Percentiles rank a stretch among this genome's conserved stretches.
Evolutionary conservation across 2,113 vertebrate species (phyloP).

Genomic region (Tylochromis polylepis): DNA sequence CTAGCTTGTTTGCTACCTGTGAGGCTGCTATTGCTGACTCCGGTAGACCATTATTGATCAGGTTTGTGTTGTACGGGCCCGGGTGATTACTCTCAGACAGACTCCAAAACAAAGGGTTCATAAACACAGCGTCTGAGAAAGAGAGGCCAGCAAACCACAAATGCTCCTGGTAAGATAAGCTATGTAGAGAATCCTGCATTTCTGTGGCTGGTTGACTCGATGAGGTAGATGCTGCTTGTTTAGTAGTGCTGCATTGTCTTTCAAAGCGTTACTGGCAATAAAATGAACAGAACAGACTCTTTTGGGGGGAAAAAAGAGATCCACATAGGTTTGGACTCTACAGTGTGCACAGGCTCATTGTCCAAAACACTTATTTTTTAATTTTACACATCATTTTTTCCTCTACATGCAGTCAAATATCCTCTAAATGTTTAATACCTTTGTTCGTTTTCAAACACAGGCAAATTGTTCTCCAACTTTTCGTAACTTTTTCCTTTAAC

Average conservation of each 20-base stretch:
- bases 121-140: background rate
- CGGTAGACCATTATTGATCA: constrained; percentile 43
- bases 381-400: background rate
- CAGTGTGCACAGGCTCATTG: rapidly evolving
- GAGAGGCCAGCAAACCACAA: background rate
- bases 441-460: background rate
- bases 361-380: background rate
- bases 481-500: background rate
- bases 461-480: background rate
- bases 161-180: background rate
- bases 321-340: background rate
- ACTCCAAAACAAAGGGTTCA: constrained; percentile 29
- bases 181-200: background rate
- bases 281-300: background rate
- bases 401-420: background rate
- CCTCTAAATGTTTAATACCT: background rate
- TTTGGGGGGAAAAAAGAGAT: rapidly evolving
- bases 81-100: constrained; percentile 38
- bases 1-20: constrained; percentile 10
- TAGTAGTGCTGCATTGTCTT: background rate
- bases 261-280: background rate
- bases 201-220: background rate
- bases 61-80: constrained; percentile 15
- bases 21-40: constrained; percentile 27
- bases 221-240: background rate